These are phyloP conservation scores for Esperia sulphurella DNA, from an alignment of 2,888 invertebrate genomes.

Conservation along the genomic window DNA sequence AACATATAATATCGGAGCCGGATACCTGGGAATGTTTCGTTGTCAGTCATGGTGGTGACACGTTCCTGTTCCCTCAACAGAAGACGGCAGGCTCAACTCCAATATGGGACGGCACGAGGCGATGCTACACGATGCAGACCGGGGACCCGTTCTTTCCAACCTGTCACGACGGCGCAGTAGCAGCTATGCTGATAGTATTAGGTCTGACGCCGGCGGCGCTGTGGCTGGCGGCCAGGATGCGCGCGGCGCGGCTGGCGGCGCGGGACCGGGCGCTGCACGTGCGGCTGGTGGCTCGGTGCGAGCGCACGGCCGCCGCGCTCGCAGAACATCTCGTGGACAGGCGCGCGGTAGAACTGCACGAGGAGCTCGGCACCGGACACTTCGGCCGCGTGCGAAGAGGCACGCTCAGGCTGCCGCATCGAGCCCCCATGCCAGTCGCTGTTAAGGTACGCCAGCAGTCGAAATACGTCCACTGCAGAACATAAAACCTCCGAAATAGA, in stretches of 20 bases:
- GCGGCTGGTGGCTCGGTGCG: conserved; percentile 30
- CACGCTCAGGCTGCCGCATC: conserved; percentile 31
- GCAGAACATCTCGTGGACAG: conserved; percentile 28
- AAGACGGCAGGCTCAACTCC: not conserved
- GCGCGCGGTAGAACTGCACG: conserved; percentile 30
- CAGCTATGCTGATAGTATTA: conserved; percentile 33
- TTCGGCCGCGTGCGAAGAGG: conserved; percentile 50
- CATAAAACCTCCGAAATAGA: no score
- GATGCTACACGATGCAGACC: conserved; percentile 6
- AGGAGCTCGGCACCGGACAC: conserved; percentile 46
- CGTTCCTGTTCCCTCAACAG: no score
- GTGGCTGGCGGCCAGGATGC: conserved; percentile 77
- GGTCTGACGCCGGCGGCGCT: conserved; percentile 76
- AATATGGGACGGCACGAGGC: conserved; percentile 18
- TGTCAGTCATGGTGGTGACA: no score
- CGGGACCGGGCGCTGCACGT: conserved; percentile 17
- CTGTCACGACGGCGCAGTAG: conserved; percentile 77
- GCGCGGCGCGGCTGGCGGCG: conserved; percentile 51
- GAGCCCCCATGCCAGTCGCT: conserved; percentile 11
- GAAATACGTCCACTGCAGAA: no score
- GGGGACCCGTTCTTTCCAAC: conserved; percentile 71
- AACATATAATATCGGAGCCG: no score
- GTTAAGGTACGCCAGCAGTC: no score
- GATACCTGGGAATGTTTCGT: no score
- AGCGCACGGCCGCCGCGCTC: conserved; percentile 23